phyloP scores from a whole-genome alignment of 2,113 vertebrate genomes.

The Salvator merianae region DNA sequence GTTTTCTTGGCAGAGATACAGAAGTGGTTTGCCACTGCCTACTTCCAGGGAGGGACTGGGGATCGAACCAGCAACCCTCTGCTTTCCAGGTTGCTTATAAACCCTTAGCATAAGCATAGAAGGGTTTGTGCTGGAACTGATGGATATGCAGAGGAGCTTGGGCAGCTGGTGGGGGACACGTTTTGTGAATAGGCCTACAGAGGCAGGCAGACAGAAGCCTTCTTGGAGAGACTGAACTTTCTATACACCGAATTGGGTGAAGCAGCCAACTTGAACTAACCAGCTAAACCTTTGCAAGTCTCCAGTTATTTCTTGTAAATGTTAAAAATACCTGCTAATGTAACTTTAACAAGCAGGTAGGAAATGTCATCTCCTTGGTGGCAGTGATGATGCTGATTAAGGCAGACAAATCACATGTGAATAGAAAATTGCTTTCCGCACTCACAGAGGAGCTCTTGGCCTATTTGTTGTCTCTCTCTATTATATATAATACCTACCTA shows the following conservation, averaged over 20 bases:
- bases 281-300: background rate
- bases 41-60: too few relatives aligned
- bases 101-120: too few relatives aligned
- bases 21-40: too few relatives aligned
- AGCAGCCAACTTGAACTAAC: background rate
- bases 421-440: conserved; percentile 61
- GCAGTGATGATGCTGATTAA: conserved; percentile 61
- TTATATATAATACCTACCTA: background rate
- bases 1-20: too few relatives aligned
- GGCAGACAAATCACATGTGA: conserved; percentile 61
- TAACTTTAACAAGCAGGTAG: conserved; percentile 57
- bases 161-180: background rate
- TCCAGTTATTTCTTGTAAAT: background rate
- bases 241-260: too few relatives aligned
- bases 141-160: background rate
- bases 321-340: conserved; percentile 55
- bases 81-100: too few relatives aligned
- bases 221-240: background rate
- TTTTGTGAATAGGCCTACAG: background rate
- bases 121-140: background rate
- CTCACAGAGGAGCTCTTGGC: conserved; percentile 58
- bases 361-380: conserved; percentile 60
- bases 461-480: background rate
- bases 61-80: too few relatives aligned
- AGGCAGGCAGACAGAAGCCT: background rate